phyloP scores from a whole-genome alignment of 2,888 invertebrate genomes.

The Corbicula japonica region DNA sequence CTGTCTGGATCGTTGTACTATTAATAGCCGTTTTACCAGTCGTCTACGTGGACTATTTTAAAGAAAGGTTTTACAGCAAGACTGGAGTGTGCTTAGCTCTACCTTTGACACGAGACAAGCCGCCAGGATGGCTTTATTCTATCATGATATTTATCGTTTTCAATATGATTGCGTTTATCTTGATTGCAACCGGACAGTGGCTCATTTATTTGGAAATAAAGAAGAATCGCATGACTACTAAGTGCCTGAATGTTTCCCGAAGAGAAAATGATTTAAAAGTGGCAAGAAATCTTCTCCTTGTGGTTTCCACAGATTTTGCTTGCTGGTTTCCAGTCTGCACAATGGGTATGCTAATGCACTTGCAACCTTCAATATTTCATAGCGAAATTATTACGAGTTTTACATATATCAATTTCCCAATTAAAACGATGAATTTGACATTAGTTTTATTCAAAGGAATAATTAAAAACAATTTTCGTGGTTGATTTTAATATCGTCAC shows the following conservation, averaged over 20 bases:
- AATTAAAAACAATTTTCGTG: too few species aligned
- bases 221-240: too few species aligned
- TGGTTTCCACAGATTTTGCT: conserved; percentile 79
- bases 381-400: too few species aligned
- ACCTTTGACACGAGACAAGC: conserved; percentile 80
- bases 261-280: conserved; percentile 68
- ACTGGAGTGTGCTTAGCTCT: conserved; percentile 83
- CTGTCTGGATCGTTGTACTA: conserved; percentile 77
- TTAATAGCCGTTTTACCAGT: conserved; percentile 81
- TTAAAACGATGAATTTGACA: too few species aligned
- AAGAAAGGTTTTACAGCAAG: conserved; percentile 79
- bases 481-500: too few species aligned
- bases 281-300: conserved; percentile 79
- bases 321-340: conserved; percentile 80
- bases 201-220: conserved; percentile 79
- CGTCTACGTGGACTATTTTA: conserved; percentile 78
- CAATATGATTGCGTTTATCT: conserved; percentile 79
- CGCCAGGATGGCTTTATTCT: conserved; percentile 85
- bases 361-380: too few species aligned
- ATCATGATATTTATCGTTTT: conserved; percentile 81
- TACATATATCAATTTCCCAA: too few species aligned
- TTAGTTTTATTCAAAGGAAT: too few species aligned
- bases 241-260: too few species aligned
- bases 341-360: conserved; percentile 51
- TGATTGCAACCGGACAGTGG: conserved; percentile 80